These are phyloP conservation scores for Bombus sylvicola DNA, from an alignment of 1,140 invertebrate species.

Conservation along the genomic window DNA sequence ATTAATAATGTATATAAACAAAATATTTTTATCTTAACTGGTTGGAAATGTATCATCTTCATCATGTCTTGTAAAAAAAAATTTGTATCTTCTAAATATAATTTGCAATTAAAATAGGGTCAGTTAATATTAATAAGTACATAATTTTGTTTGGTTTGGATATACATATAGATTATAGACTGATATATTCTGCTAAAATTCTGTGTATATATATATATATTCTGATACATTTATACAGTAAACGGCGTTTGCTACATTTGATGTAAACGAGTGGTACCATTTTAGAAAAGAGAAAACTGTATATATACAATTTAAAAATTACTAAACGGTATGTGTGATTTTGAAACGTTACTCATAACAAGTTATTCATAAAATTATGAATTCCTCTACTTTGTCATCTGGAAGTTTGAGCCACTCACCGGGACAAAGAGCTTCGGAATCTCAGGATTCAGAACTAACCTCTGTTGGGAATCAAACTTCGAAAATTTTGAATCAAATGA, in stretches of 20 bases:
- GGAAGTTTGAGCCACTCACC: constrained; percentile 74
- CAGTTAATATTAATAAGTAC: not conserved
- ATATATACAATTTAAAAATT: not conserved
- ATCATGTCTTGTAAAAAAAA: not conserved
- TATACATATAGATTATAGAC: not conserved
- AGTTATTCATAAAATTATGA: constrained; percentile 73
- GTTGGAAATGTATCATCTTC: not conserved
- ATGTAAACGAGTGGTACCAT: no score
- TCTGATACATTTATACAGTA: not conserved
- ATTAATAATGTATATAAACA: not conserved
- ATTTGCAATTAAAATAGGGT: not conserved
- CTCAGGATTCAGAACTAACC: constrained; percentile 76
- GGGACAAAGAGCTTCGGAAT: constrained; percentile 73
- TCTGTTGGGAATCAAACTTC: constrained; percentile 71
- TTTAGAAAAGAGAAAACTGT: not conserved
- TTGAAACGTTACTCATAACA: not conserved
- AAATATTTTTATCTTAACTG: not conserved
- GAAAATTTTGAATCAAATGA: constrained; percentile 79
- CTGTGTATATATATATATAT: no score
- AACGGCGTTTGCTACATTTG: not conserved
- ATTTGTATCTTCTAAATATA: not conserved
- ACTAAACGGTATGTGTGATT: not conserved
- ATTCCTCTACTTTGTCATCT: constrained; percentile 75
- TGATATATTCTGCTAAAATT: no score
- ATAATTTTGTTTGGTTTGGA: not conserved